These are phyloP conservation scores for Drosophila dunni DNA, from an alignment of 1,140 invertebrate genomes.

Conservation along the genomic window DNA sequence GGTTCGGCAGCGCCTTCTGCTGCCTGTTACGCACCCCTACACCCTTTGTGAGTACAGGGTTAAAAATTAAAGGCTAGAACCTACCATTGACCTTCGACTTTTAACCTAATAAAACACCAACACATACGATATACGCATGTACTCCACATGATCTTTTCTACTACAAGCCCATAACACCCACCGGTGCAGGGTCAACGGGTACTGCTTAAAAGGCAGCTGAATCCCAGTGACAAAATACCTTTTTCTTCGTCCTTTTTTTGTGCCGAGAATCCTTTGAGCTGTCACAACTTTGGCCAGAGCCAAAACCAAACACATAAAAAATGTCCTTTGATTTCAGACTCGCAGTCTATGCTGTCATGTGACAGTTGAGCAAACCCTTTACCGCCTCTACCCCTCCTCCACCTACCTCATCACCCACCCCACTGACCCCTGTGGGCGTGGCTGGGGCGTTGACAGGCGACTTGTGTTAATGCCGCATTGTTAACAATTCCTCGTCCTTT, in stretches of 20 bases:
- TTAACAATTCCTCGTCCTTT: slow-evolving; percentile 16
- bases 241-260: slow-evolving; percentile 33
- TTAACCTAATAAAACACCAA: no score
- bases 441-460: slow-evolving; percentile 57
- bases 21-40: no score
- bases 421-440: slow-evolving; percentile 33
- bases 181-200: not conserved
- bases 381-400: not conserved
- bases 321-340: slow-evolving; percentile 48
- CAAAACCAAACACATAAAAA: slow-evolving; percentile 22
- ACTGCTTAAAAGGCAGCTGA: slow-evolving; percentile 1
- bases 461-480: slow-evolving; percentile 43
- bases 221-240: slow-evolving; percentile 1
- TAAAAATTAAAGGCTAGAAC: no score
- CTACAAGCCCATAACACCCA: no score
- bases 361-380: slow-evolving; percentile 57
- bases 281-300: slow-evolving; percentile 54
- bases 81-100: no score
- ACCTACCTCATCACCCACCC: not conserved
- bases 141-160: no score
- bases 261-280: slow-evolving; percentile 39
- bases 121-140: no score
- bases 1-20: no score
- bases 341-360: slow-evolving; percentile 20
- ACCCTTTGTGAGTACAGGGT: no score